Percentiles rank a stretch among this genome's conserved stretches.
phyloP scores from a whole-genome alignment of 2,113 vertebrate genomes.

The Corythornis cristatus region DNA sequence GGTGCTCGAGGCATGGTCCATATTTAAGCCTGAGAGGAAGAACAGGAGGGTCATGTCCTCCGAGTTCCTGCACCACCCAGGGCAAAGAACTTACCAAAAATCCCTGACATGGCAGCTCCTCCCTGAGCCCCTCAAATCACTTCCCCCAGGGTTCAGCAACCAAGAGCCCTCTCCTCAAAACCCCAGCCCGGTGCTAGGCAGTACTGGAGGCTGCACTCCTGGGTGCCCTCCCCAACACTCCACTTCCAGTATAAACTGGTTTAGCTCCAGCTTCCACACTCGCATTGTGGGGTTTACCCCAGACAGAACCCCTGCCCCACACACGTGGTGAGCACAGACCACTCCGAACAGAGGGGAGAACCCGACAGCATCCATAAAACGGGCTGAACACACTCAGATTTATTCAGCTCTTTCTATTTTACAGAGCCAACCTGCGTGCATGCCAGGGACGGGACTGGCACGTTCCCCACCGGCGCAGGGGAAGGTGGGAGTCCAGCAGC shows the following conservation, averaged over 20 bases:
- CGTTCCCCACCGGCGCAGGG: accelerated
- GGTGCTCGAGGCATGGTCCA: accelerated
- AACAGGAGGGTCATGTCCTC: not conserved
- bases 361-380: not conserved
- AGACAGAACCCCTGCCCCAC: too few relatives aligned
- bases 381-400: not conserved
- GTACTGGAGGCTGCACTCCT: not conserved
- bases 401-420: not conserved
- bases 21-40: not conserved
- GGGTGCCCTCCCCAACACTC: not conserved
- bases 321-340: accelerated
- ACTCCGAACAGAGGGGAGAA: not conserved
- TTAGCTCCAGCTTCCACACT: not conserved
- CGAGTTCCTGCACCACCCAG: not conserved
- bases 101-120: not conserved
- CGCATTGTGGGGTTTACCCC: accelerated
- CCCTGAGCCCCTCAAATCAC: not conserved
- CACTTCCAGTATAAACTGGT: not conserved
- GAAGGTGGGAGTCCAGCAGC: not conserved
- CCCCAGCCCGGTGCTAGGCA: not conserved
- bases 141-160: accelerated
- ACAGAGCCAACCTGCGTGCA: not conserved
- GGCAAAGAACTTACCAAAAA: not conserved
- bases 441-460: not conserved
- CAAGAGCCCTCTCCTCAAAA: not conserved